Percentiles rank a stretch among this genome's conserved stretches.
phyloP scores from a whole-genome alignment of 2,113 vertebrate genomes.

The Menura novaehollandiae region DNA sequence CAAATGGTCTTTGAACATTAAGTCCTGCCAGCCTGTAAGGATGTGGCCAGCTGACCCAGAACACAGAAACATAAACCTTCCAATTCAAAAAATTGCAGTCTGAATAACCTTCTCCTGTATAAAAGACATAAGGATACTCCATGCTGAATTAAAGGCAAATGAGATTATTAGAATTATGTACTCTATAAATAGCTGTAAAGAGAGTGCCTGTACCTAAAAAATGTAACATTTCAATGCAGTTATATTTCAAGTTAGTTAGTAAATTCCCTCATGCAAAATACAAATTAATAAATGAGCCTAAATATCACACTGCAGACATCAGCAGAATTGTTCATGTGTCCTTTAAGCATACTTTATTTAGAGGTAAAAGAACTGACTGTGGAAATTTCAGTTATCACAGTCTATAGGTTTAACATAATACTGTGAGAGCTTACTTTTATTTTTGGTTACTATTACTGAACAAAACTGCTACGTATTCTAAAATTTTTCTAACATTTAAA shows the following conservation, averaged over 20 bases:
- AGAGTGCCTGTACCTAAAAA: background rate
- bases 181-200: background rate
- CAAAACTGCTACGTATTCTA: background rate
- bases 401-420: background rate
- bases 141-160: background rate
- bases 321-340: background rate
- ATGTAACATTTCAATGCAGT: background rate
- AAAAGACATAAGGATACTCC: background rate
- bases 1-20: background rate
- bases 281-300: conserved; percentile 34
- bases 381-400: background rate
- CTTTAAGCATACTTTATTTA: background rate
- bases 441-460: background rate
- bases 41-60: background rate
- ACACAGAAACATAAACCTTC: background rate
- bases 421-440: background rate
- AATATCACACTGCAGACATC: background rate
- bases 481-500: background rate
- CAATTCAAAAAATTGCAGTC: background rate
- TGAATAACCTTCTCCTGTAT: background rate
- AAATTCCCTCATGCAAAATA: conserved; percentile 34
- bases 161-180: background rate
- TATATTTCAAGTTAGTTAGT: conserved; percentile 14
- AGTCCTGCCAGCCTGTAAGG: background rate
- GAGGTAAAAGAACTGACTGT: background rate